Base-by-base conservation (phyloP, 2,888 invertebrate species). In the Pheosia gnoma region DNA sequence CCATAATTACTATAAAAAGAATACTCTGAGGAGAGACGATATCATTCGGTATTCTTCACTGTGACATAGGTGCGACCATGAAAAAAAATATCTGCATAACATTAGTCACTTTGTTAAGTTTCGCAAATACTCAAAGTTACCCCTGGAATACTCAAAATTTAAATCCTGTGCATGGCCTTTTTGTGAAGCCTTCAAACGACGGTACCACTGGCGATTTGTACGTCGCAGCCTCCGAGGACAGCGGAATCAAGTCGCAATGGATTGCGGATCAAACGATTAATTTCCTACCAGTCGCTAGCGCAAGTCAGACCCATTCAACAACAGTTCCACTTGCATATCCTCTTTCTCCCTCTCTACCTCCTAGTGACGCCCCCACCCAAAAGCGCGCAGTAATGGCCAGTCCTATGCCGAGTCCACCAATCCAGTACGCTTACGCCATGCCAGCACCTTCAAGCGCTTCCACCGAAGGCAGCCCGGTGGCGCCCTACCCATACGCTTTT, bases 191-290 rank as follows among this genome's bases (percentile, higher is more conserved):
- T 1, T 93, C 93, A 3, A 69, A 69, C 5, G 92, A 93, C 63
- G 92, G 93, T 0, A 83, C 84, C 6, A 91, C 91, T 0, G 93
- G 93, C 38, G 93, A 93, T 67, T 79, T 93, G 9, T 93, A 89
- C 77, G 92, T 93, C 0, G 93, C 93, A 6, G 93, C 93, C 1
- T 80, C 92, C 7, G 93, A 93, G 77, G 90, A 93, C 53, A 87
- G 72, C 53, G 92, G 90, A 36, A 78, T 83, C 1, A 88, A 86
- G 59, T 78, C 90, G 0, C 89, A 91, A 65, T 93, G 93, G 92
- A 78, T 91, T 4, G 88, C 88, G 0, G 93, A 93, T 58, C 86
- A 90, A 38, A 87, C 91, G 0, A 70, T 93, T 41, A 91, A 85
- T 76, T 88, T 90, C 70, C 68, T 93, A 43, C 80, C 87, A 8